A percentile compares a stretch with the other conserved stretches of the same genome.
Evolutionary conservation across 2,797 vertebrate genomes (phyloP).

Genomic region (Cyclopterus lumpus): DNA sequence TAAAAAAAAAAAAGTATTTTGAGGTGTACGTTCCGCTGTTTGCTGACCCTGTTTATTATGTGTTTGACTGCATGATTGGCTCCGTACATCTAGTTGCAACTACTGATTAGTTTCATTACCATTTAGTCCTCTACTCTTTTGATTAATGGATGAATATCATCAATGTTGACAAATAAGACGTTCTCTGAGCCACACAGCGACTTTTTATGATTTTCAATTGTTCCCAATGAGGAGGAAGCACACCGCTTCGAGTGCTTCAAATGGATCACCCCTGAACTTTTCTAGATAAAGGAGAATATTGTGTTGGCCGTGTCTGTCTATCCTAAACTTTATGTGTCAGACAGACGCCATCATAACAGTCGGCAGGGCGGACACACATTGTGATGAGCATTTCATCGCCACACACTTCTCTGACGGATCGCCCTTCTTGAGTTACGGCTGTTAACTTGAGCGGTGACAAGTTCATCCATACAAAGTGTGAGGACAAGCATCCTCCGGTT

Average conservation of each 20-base stretch:
- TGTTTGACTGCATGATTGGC: not conserved
- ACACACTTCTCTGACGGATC: not conserved
- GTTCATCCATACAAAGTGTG: not conserved
- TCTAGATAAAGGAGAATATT: not conserved
- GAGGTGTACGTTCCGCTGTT: not conserved
- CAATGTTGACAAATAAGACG: not conserved
- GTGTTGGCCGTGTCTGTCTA: not conserved
- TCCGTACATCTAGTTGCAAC: not conserved
- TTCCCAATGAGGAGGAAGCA: too few species aligned
- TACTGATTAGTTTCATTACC: not conserved
- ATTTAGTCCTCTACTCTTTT: not conserved
- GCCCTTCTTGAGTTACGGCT: not conserved
- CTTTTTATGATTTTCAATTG: too few species aligned
- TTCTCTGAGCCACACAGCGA: not conserved
- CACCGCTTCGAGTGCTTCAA: not conserved
- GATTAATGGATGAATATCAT: not conserved
- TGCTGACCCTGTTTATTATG: not conserved
- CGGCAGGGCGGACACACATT: not conserved
- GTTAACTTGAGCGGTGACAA: not conserved
- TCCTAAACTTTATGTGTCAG: not conserved
- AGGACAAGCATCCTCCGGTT: not conserved
- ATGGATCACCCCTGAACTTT: not conserved
- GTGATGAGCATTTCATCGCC: not conserved
- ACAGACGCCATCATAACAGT: not conserved
- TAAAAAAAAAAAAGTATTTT: too few species aligned